phyloP scores from a whole-genome alignment of 2,797 vertebrate genomes.

The Siniperca obscura region DNA sequence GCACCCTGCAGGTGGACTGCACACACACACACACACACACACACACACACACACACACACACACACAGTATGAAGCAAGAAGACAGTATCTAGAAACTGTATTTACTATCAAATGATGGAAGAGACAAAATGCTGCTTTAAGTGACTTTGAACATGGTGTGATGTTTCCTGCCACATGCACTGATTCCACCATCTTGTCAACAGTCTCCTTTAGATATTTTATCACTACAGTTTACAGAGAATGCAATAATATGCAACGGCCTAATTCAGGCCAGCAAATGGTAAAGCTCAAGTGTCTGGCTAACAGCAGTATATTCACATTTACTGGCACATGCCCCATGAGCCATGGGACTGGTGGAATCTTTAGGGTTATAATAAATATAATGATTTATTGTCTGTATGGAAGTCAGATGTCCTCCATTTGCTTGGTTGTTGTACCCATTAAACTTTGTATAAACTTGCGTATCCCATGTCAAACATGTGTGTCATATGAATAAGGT shows the following conservation, averaged over 20 bases:
- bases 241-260: not conserved
- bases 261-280: not conserved
- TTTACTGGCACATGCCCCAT: not conserved
- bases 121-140: not conserved
- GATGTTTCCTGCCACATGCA: not conserved
- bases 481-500: not conserved
- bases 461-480: not conserved
- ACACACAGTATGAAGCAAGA: not conserved
- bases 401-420: not conserved
- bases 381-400: not conserved
- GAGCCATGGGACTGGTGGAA: not conserved
- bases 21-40: conserved; percentile 2
- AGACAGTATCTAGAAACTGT: not conserved
- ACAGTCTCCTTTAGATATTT: not conserved
- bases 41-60: too few relatives aligned
- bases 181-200: not conserved
- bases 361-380: not conserved
- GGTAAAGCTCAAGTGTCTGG: not conserved
- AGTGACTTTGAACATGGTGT: not conserved
- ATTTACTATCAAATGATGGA: not conserved
- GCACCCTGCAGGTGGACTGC: conserved; percentile 83
- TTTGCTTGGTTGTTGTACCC: not conserved
- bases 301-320: not conserved
- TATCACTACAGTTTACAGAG: not conserved
- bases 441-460: not conserved